phyloP scores from a whole-genome alignment of 92 coral and sea anemone genomes.

The Porites cylindrica region DNA sequence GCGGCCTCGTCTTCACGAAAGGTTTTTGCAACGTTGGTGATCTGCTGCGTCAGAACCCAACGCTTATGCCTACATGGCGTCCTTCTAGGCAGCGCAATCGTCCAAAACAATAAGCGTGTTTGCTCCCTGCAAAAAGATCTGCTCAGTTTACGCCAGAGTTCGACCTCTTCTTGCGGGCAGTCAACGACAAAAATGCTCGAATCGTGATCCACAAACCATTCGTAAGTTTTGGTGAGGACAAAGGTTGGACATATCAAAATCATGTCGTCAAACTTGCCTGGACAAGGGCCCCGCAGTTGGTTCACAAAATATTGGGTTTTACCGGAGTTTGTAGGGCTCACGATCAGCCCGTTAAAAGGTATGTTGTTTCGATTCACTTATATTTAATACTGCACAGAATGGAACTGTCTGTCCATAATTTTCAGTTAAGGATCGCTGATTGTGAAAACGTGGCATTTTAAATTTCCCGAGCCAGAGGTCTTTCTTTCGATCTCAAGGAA shows the following conservation, averaged over 20 bases:
- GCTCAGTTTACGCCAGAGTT: neutral
- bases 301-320: slow-evolving; percentile 1
- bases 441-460: neutral
- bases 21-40: slow-evolving; percentile 9
- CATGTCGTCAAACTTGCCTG: slow-evolving; percentile 8
- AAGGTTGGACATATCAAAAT: slow-evolving; percentile 26
- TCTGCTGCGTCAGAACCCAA: slow-evolving; percentile 33
- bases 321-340: slow-evolving; percentile 28
- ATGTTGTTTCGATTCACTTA: neutral
- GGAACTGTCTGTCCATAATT: neutral
- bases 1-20: slow-evolving; percentile 26
- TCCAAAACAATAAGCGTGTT: slow-evolving; percentile 39
- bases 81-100: slow-evolving; percentile 45
- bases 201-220: neutral
- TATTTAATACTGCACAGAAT: neutral
- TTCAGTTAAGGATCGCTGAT: neutral
- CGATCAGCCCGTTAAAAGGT: slow-evolving; percentile 17
- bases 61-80: slow-evolving; percentile 28
- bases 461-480: neutral
- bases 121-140: neutral
- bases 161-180: neutral
- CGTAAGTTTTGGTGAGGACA: neutral
- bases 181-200: neutral
- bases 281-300: slow-evolving; percentile 3
- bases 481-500: neutral